phyloP scores from a whole-genome alignment of 2,113 vertebrate species.

The Strix uralensis region DNA sequence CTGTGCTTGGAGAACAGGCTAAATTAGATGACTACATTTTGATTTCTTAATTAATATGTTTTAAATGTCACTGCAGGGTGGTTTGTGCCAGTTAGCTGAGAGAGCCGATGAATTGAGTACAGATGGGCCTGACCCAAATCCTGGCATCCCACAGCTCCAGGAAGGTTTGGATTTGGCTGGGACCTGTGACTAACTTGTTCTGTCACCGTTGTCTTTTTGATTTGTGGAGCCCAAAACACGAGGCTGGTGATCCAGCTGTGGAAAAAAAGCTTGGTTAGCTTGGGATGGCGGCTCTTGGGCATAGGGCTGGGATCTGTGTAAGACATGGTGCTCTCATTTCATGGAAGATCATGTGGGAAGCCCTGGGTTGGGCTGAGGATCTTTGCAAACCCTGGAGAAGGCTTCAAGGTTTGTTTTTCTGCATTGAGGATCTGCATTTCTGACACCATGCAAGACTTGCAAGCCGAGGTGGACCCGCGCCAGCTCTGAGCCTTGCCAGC shows the following conservation, averaged over 20 bases:
- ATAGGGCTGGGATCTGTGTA: rapidly evolving
- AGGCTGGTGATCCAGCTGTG: background rate
- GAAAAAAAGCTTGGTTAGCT: background rate
- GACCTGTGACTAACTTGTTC: background rate
- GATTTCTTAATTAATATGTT: background rate
- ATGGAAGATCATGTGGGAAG: rapidly evolving
- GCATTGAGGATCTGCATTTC: background rate
- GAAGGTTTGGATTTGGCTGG: background rate
- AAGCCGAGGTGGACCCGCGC: rapidly evolving
- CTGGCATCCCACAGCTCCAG: background rate
- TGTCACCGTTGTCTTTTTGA: background rate
- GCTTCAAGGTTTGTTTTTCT: background rate
- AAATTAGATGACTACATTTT: background rate
- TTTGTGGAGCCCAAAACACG: background rate
- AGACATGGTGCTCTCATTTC: rapidly evolving
- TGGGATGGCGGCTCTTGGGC: background rate
- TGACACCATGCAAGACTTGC: background rate
- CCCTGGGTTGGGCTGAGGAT: background rate
- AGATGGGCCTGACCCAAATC: background rate
- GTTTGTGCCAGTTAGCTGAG: background rate
- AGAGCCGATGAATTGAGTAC: background rate
- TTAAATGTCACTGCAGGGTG: background rate
- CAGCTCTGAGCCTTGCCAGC: background rate
- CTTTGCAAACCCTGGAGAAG: background rate
- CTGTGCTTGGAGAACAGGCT: background rate